Evolutionary conservation across 2,113 vertebrate genomes (phyloP).

Genomic region (Petrocephalus zakoni): DNA sequence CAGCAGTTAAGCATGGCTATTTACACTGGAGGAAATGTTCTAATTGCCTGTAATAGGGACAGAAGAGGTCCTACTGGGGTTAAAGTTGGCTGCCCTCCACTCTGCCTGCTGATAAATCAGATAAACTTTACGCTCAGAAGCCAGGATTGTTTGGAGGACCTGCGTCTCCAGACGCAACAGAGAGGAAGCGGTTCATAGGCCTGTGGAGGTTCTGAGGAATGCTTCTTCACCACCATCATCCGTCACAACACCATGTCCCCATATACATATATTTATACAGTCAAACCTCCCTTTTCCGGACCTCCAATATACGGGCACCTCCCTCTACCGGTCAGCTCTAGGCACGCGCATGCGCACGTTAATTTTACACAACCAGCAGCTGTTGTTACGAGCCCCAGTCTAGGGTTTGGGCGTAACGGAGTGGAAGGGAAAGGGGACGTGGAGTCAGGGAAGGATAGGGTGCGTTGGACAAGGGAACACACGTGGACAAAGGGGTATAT

Average conservation of each 20-base stretch:
- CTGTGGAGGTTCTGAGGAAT: conserved; percentile 6
- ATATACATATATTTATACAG: no score
- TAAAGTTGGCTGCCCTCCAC: conserved; percentile 14
- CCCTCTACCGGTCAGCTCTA: no score
- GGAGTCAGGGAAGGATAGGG: no score
- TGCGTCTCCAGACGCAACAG: conserved; percentile 2
- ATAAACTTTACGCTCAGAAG: conserved; percentile 22
- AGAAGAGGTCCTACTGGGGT: conserved; percentile 29
- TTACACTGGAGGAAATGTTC: conserved; percentile 39
- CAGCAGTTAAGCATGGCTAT: conserved; percentile 35
- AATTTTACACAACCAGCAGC: no score
- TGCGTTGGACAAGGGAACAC: no score
- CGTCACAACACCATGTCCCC: not conserved
- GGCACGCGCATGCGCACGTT: no score
- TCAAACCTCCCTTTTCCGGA: no score
- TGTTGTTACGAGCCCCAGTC: no score
- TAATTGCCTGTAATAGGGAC: conserved; percentile 43
- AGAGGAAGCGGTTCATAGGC: conserved; percentile 10
- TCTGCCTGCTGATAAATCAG: conserved; percentile 30
- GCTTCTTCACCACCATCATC: not conserved
- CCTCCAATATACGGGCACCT: no score
- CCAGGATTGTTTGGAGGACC: not conserved
- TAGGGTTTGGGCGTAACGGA: no score
- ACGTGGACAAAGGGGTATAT: no score
- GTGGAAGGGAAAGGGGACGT: no score